Percentiles rank a stretch among this genome's conserved stretches.
These are phyloP conservation scores for Neuroterus valhalla DNA, from an alignment of 1,140 invertebrate species.

Conservation along the genomic window DNA sequence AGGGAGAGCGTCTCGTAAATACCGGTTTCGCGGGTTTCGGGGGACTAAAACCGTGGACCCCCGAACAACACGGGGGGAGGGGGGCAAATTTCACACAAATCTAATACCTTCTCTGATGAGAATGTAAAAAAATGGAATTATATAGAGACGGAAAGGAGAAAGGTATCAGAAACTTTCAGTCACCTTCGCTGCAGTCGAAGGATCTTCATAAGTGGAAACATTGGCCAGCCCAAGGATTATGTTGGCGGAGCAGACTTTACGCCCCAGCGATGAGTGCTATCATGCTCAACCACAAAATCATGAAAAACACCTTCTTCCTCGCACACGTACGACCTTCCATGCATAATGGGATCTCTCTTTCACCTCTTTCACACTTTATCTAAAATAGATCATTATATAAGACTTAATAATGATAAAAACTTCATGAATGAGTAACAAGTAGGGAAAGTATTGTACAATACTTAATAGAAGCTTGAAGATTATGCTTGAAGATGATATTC, in stretches of 20 bases:
- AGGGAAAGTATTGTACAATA: too few relatives aligned
- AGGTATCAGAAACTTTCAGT: neutral
- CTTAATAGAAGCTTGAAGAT: too few relatives aligned
- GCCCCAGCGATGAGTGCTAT: neutral
- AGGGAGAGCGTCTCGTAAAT: too few relatives aligned
- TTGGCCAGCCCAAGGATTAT: conserved; percentile 12
- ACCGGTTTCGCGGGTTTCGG: too few relatives aligned
- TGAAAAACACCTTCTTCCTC: neutral
- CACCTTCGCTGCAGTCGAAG: conserved; percentile 5
- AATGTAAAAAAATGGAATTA: neutral
- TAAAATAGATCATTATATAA: neutral
- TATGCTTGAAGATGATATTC: too few relatives aligned
- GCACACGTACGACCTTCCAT: neutral
- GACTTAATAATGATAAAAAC: too few relatives aligned
- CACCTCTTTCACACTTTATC: neutral
- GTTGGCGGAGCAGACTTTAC: conserved; percentile 5
- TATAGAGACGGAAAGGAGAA: neutral
- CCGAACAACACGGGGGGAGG: too few relatives aligned
- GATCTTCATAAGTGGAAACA: neutral
- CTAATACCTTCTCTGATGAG: too few relatives aligned
- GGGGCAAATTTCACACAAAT: too few relatives aligned
- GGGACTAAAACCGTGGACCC: too few relatives aligned
- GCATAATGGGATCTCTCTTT: neutral
- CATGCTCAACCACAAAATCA: conserved; percentile 8
- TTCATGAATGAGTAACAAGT: too few relatives aligned